Base-by-base conservation (phyloP, 2,888 invertebrate species). In the Pteria penguin region DNA sequence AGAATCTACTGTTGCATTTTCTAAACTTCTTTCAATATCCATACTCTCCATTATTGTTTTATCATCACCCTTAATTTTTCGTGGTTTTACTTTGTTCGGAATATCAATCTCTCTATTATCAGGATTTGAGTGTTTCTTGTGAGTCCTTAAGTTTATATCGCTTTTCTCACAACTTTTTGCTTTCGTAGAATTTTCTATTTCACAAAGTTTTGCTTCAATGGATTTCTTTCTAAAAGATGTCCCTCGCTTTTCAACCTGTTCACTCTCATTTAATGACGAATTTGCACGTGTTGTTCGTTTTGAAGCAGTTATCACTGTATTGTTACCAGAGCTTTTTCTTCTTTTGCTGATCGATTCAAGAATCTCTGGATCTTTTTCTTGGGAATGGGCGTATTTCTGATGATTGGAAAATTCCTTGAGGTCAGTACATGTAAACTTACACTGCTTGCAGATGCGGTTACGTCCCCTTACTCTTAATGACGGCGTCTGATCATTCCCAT, bases 361-460 rank as follows among this genome's bases (percentile, higher is more conserved):
- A 32, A 77, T 55, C 31, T 77, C 76, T 18, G 76, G 76, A 65
- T 77, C 76, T 4, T 45, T 60, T 33, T 84, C 84, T 52, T 87
- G 87, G 55, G 83, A 80, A 75, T 87, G 88, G 24, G 86, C 87
- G 60, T 82, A 84, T 66, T 84, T 81, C 66, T 86, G 87, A 72
- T 89, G 89, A 54, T 85, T 83, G 2, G 83, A 84, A 62, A 90
- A 90, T 66, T 88, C 88, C 18, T 82, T 81, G 24, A 84, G 82
- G 78, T 89, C 86, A n/a, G 84, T 86, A 58, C 87, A 87, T 29
- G 86, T 82, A 72, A 88, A 89, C 45, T 79, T 81, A 73, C 90
- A 90, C 82, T 84, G 83, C 76, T 86, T 89, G 76, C 90, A 90
- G 75, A 84, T 82, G 29, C 89, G 81, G 29, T 79, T 81, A 8